phyloP scores from a whole-genome alignment of 2,797 vertebrate species.

The Enteromius unitaeniatus region DNA sequence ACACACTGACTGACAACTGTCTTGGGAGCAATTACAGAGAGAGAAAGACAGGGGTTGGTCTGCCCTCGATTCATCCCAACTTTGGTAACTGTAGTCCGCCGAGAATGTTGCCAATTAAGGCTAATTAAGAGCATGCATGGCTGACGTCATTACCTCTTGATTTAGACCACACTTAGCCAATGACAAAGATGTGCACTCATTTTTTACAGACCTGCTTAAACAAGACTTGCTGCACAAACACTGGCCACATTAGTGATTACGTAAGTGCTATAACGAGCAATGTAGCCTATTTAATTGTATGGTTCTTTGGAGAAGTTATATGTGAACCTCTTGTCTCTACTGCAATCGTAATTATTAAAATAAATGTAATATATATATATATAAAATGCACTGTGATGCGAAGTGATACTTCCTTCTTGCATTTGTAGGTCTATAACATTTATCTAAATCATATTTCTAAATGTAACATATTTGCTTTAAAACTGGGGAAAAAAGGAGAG shows the following conservation, averaged over 20 bases:
- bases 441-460: neutral
- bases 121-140: constrained; percentile 56
- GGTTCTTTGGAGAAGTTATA: neutral
- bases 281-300: neutral
- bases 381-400: neutral
- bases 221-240: neutral
- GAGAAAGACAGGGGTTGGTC: constrained; percentile 24
- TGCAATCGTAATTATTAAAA: neutral
- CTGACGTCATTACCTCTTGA: constrained; percentile 38
- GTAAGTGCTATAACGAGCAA: constrained; percentile 8
- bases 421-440: neutral
- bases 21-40: constrained; percentile 60
- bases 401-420: neutral
- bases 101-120: constrained; percentile 44
- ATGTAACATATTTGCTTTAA: neutral
- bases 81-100: constrained; percentile 43
- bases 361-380: neutral
- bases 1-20: constrained; percentile 58
- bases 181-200: constrained; percentile 12
- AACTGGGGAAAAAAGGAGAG: neutral
- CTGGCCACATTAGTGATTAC: constrained; percentile 7
- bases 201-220: constrained; percentile 12
- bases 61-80: constrained; percentile 42
- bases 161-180: constrained; percentile 9
- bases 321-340: neutral